Conservation (phyloP, 2,888 invertebrate genomes). For the Tetrapedia diversipes region DNA sequence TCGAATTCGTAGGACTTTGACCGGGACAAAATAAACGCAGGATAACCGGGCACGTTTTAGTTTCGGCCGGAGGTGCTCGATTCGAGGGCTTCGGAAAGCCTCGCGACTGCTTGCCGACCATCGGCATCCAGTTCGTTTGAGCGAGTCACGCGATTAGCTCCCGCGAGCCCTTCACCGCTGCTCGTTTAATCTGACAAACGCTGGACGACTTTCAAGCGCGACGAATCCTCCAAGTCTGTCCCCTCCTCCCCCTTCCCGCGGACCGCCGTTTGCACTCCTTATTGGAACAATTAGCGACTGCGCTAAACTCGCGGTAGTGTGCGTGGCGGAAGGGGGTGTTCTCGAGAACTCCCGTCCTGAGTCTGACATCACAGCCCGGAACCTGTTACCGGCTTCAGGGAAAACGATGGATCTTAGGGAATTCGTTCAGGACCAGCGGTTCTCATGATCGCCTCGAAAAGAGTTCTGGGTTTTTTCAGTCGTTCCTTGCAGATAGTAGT, state of each 20-base stretch:
- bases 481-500: no score
- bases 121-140: slow-evolving; percentile 51
- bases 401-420: not conserved
- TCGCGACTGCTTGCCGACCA: slow-evolving; percentile 51
- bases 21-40: slow-evolving; percentile 50
- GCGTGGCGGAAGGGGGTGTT: no score
- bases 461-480: no score
- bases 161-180: slow-evolving; percentile 42
- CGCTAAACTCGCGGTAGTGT: no score
- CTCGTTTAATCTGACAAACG: slow-evolving; percentile 53
- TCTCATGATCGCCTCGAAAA: no score
- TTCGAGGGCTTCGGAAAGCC: slow-evolving; percentile 71
- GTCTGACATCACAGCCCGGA: no score
- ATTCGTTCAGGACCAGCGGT: not conserved
- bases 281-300: slow-evolving; percentile 35
- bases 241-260: not conserved
- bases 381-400: not conserved
- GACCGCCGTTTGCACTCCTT: slow-evolving; percentile 30
- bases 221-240: slow-evolving; percentile 19
- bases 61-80: slow-evolving; percentile 48
- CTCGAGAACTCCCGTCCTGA: no score
- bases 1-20: slow-evolving; percentile 29
- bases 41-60: slow-evolving; percentile 19
- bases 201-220: slow-evolving; percentile 24
- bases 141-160: slow-evolving; percentile 66